Base-by-base conservation (phyloP, 2,113 vertebrate genomes). In the Anarrhichthys ocellatus region DNA sequence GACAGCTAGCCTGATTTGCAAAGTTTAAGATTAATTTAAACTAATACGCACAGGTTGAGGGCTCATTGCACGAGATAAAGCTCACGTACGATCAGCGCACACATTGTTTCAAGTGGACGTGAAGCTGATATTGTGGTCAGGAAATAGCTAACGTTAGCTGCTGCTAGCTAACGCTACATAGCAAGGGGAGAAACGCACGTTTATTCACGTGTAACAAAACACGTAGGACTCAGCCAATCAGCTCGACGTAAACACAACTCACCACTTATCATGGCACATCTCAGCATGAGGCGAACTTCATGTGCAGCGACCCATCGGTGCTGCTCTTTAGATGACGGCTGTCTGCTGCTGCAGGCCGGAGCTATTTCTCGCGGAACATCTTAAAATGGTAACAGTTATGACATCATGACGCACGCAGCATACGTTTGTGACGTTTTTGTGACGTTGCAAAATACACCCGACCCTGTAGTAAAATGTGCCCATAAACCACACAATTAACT, bases 131-230 rank as follows among this genome's bases (percentile, higher is more conserved):
- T 24, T 72, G 54, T 70, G 15, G 5, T 64, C 50, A 14, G 18
- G 4, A 11, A 9, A 59, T 1, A 27, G 59, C 68, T 77, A 73
- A 46, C 11, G 36, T 72, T 85, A 91, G 87, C 84, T 56, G 40
- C 58, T 71, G 40, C 34, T 54, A 44, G 62, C 72, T 78, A 42
- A 20, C 6, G 46, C 36, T 76, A 40, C 4, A 24, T 20, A 40
- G 11, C 46, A 20, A 54, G 4, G 13, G 17, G 18, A 42, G 42
- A 36, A 48, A 52, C 34, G 20, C 36, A 40, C 6, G 2, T 9
- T 1, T 8, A 50, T 29, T 82, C 66, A 1, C 5, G 20, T 5
- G 29, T 9, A 38, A 46, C 0, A 24, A 40, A 1, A 0, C 2
- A 50, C 58, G 20, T 24, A 0, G 1, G 5, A 7, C 9, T 32